phyloP scores from a whole-genome alignment of 2,797 vertebrate genomes.

The Lutjanus argentimaculatus region DNA sequence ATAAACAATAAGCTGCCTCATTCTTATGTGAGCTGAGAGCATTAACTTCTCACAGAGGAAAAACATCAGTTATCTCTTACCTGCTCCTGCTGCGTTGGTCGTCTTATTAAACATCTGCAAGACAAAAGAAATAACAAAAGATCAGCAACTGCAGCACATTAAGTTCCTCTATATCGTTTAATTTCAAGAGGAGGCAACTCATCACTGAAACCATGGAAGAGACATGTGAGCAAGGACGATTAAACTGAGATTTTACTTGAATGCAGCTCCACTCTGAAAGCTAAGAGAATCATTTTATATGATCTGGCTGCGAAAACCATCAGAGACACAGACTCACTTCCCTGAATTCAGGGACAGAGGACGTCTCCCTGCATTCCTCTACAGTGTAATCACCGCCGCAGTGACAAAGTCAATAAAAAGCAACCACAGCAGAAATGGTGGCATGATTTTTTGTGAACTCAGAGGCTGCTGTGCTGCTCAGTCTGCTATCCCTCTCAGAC shows the following conservation, averaged over 20 bases:
- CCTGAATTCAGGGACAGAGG: slow-evolving; percentile 19
- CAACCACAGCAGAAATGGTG: not conserved
- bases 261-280: not conserved
- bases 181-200: not conserved
- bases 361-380: slow-evolving; percentile 31
- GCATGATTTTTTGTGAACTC: slow-evolving; percentile 8
- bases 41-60: not conserved
- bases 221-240: not conserved
- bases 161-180: not conserved
- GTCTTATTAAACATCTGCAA: slow-evolving; percentile 82
- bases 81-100: slow-evolving; percentile 77
- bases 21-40: no score
- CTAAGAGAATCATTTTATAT: not conserved
- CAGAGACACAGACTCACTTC: slow-evolving; percentile 27
- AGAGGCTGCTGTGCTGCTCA: not conserved
- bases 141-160: slow-evolving; percentile 28
- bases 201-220: not conserved
- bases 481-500: not conserved
- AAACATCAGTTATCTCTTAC: slow-evolving; percentile 72
- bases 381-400: slow-evolving; percentile 41
- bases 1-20: no score
- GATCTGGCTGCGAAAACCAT: slow-evolving; percentile 34
- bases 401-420: slow-evolving; percentile 41
- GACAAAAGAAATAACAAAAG: slow-evolving; percentile 49
- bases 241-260: slow-evolving; percentile 11